These are phyloP conservation scores for Metopolophium dirhodum DNA, from an alignment of 1,140 invertebrate genomes.

Conservation along the genomic window DNA sequence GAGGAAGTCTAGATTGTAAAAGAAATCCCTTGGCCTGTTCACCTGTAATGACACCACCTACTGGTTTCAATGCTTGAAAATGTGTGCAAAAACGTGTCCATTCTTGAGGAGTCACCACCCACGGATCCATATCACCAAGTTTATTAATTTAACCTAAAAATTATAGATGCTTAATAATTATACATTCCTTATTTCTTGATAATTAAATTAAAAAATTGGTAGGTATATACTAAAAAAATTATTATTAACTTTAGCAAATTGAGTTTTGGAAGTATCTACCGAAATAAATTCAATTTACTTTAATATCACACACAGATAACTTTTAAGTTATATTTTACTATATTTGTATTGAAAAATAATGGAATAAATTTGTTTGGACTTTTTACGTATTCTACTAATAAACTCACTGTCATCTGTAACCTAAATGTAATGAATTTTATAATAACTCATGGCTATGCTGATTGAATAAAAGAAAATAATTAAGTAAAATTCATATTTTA, in stretches of 20 bases:
- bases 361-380: not conserved
- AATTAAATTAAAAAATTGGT: not conserved
- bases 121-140: slow-evolving; percentile 73
- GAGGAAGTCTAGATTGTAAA: slow-evolving; percentile 89
- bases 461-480: not conserved
- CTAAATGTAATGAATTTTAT: not conserved
- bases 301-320: not conserved
- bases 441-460: too few relatives aligned
- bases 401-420: not conserved
- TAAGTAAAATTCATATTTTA: not conserved
- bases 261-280: not conserved
- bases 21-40: slow-evolving; percentile 95
- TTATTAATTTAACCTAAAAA: slow-evolving; percentile 20
- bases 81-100: slow-evolving; percentile 88
- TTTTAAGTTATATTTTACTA: not conserved
- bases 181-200: not conserved
- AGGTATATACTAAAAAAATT: not conserved
- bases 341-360: not conserved
- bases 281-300: not conserved
- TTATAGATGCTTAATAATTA: not conserved
- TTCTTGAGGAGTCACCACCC: slow-evolving; percentile 86
- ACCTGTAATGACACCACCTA: slow-evolving; percentile 87
- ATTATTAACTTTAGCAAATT: not conserved
- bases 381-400: not conserved
- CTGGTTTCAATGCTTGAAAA: slow-evolving; percentile 85